phyloP scores from a whole-genome alignment of 2,888 invertebrate species.

The Tetragnatha montana region DNA sequence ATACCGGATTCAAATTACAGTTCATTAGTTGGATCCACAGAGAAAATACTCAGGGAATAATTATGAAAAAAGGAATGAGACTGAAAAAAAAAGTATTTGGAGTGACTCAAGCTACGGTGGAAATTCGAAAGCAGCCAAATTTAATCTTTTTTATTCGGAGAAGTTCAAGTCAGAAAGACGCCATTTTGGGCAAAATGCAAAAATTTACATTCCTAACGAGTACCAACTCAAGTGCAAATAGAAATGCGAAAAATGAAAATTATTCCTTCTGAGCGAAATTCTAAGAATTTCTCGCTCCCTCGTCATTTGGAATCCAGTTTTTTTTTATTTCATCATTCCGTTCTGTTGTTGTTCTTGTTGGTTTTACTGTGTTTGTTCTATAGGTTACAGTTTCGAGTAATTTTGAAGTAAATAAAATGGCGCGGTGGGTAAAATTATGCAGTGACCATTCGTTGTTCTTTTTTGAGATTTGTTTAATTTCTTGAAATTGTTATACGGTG shows the following conservation, averaged over 20 bases:
- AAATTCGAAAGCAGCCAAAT: constrained; percentile 11
- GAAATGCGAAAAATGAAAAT: constrained; percentile 5
- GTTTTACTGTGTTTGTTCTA: too few species aligned
- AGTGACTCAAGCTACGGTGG: neutral
- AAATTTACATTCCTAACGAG: constrained; percentile 58
- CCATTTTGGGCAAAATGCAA: constrained; percentile 19
- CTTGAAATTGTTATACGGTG: neutral
- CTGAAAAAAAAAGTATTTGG: neutral
- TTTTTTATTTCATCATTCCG: neutral
- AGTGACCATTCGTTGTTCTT: neutral
- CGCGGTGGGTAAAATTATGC: neutral
- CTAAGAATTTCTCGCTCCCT: constrained; percentile 17
- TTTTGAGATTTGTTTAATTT: neutral
- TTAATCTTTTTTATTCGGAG: neutral
- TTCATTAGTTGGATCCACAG: constrained; percentile 10
- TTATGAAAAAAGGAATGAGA: neutral
- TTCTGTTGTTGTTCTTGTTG: neutral
- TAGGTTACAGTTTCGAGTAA: neutral
- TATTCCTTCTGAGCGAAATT: constrained; percentile 21
- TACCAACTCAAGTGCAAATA: neutral
- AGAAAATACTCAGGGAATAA: constrained; percentile 3
- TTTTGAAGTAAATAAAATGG: neutral
- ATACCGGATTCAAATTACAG: constrained; percentile 12
- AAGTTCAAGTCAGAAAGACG: constrained; percentile 10
- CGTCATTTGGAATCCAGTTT: constrained; percentile 14